Conservation (phyloP, 2,113 vertebrate genomes). For the Microtus ochrogaster region DNA sequence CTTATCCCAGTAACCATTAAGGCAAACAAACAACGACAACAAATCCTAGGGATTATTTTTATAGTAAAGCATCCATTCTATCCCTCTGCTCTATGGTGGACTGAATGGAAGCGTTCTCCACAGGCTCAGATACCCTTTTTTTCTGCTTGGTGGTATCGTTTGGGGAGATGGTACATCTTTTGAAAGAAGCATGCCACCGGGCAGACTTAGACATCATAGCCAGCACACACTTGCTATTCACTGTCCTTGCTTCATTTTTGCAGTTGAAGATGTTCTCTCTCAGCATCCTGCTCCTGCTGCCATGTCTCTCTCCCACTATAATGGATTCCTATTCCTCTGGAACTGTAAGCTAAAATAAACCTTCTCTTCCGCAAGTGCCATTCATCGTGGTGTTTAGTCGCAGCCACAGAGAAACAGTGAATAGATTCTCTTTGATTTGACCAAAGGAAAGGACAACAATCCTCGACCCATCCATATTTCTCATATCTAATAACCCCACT, state of each 20-base stretch:
- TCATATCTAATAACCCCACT: neutral
- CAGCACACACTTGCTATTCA: neutral
- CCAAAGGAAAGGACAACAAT: slow-evolving; percentile 19
- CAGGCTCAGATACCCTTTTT: neutral
- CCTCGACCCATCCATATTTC: neutral
- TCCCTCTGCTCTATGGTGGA: neutral
- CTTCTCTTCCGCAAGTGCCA: neutral
- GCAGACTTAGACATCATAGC: neutral
- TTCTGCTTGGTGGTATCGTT: neutral
- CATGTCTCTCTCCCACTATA: neutral
- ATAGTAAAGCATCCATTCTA: neutral
- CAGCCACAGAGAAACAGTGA: neutral
- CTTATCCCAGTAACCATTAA: neutral
- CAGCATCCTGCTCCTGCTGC: neutral
- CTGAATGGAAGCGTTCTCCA: neutral
- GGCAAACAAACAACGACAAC: neutral
- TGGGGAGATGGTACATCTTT: neutral
- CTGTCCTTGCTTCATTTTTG: neutral
- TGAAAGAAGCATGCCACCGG: no score
- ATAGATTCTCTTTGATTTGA: neutral
- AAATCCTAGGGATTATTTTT: neutral
- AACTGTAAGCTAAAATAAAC: neutral
- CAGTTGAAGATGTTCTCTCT: neutral
- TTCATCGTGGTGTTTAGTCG: neutral
- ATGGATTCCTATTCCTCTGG: neutral